Conservation (phyloP, 2,888 invertebrate species). For the Acanthoscelides obtectus region DNA sequence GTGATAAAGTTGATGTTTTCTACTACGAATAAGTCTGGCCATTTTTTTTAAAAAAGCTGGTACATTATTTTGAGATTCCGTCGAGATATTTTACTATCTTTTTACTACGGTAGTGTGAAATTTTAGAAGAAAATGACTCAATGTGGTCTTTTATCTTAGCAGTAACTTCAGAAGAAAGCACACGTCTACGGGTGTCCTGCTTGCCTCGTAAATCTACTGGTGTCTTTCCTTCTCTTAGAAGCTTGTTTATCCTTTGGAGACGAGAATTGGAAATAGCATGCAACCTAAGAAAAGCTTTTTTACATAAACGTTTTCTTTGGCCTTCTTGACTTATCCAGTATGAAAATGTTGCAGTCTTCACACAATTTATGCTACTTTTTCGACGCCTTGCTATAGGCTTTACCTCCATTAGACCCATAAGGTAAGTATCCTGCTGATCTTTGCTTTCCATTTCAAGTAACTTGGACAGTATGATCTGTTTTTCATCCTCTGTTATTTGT, state of each 20-base stretch:
- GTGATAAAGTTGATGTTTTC: no score
- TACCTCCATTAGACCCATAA: slow-evolving; percentile 8
- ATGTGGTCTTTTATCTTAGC: slow-evolving; percentile 10
- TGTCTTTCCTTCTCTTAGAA: slow-evolving; percentile 7
- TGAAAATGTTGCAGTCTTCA: slow-evolving; percentile 7
- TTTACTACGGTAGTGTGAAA: slow-evolving; percentile 6
- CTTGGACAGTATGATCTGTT: slow-evolving; percentile 1
- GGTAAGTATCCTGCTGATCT: slow-evolving; percentile 5
- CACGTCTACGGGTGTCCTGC: slow-evolving; percentile 5
- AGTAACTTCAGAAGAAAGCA: not conserved
- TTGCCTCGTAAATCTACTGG: slow-evolving; percentile 9
- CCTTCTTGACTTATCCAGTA: slow-evolving; percentile 4
- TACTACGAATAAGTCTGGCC: not conserved
- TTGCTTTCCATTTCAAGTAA: slow-evolving; percentile 5
- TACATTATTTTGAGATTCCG: slow-evolving; percentile 8
- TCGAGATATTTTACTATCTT: slow-evolving; percentile 4
- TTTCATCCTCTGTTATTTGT: not conserved
- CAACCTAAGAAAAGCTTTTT: slow-evolving; percentile 7
- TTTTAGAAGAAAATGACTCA: slow-evolving; percentile 7
- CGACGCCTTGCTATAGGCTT: slow-evolving; percentile 8
- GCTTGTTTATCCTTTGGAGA: slow-evolving; percentile 7
- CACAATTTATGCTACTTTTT: slow-evolving; percentile 6
- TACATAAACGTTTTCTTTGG: slow-evolving; percentile 6
- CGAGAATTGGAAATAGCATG: slow-evolving; percentile 8
- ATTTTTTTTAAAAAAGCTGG: slow-evolving; percentile 6